phyloP scores from a whole-genome alignment of 2,797 vertebrate species.

The Lacerta agilis region DNA sequence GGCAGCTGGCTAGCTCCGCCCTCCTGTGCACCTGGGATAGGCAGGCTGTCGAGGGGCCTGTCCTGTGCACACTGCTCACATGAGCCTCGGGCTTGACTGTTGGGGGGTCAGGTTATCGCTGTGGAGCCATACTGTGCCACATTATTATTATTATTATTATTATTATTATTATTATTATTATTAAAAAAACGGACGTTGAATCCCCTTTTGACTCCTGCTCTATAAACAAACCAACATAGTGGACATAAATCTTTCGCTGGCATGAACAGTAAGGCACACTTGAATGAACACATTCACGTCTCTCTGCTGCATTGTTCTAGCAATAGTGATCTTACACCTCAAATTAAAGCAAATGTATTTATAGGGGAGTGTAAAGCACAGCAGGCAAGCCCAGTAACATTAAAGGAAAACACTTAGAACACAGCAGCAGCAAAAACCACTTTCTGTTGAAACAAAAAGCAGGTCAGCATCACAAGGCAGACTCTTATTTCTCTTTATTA shows the following conservation, averaged over 20 bases:
- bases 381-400: background rate
- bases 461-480: background rate
- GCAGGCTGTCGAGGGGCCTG: no score
- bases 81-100: no score
- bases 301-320: background rate
- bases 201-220: background rate
- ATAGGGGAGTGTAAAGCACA: background rate
- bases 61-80: no score
- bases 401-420: background rate
- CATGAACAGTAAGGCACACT: background rate
- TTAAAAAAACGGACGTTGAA: background rate
- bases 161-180: background rate
- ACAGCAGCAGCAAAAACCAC: constrained; percentile 22
- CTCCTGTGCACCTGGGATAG: no score
- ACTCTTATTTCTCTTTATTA: constrained; percentile 32
- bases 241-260: background rate
- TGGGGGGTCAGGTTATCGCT: no score
- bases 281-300: background rate
- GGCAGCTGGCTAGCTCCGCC: no score
- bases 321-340: background rate
- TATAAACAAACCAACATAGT: background rate
- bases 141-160: background rate
- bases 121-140: background rate
- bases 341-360: constrained; percentile 27
- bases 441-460: constrained; percentile 50